Evolutionary conservation across 2,888 invertebrate genomes (phyloP).

Genomic region (Andricus quercusramuli): DNA sequence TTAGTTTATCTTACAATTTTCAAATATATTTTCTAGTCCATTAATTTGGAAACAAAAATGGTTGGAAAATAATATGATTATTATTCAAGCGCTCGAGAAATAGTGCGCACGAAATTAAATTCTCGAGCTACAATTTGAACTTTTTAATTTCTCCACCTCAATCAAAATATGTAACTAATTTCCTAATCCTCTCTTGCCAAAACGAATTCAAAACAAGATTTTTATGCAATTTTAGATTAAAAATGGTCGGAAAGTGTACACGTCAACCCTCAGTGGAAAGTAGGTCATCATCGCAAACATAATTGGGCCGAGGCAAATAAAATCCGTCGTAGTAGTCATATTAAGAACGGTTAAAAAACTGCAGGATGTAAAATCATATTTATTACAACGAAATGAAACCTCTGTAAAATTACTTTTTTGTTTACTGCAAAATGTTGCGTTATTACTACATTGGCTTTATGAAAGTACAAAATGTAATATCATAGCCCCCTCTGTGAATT

Average conservation of each 20-base stretch:
- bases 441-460: slow-evolving; percentile 11
- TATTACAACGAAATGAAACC: neutral
- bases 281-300: slow-evolving; percentile 2
- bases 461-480: slow-evolving; percentile 7
- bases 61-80: too few species aligned
- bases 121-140: too few species aligned
- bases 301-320: slow-evolving; percentile 24
- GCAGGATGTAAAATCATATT: neutral
- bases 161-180: neutral
- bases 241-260: slow-evolving; percentile 4
- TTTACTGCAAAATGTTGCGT: slow-evolving; percentile 24
- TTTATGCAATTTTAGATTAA: neutral
- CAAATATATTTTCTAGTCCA: too few species aligned
- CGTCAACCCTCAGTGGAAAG: neutral
- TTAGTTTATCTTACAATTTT: too few species aligned
- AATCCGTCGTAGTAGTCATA: slow-evolving; percentile 1
- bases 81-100: too few species aligned
- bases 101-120: too few species aligned
- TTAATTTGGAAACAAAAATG: too few species aligned
- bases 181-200: neutral
- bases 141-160: neutral
- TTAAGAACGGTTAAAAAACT: neutral
- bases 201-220: neutral
- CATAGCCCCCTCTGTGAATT: neutral
- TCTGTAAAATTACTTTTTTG: slow-evolving; percentile 7